These are phyloP conservation scores for Pseudochaenichthys georgianus DNA, from an alignment of 2,797 vertebrate species.

Conservation along the genomic window DNA sequence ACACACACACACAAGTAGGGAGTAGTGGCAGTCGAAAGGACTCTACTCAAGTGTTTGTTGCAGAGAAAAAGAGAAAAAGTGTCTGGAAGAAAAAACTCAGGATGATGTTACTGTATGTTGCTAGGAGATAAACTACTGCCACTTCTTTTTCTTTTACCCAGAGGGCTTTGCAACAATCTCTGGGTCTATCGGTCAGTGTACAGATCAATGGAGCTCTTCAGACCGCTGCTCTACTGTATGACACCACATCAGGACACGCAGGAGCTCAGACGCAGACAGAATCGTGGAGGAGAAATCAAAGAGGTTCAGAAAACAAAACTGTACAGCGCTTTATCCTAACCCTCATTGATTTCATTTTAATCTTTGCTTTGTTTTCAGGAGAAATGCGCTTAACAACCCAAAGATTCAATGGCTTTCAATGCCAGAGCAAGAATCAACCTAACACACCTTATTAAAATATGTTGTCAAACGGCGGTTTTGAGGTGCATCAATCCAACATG, in stretches of 20 bases:
- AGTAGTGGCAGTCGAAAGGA: conserved; percentile 51
- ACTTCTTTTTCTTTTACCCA: conserved; percentile 45
- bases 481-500: not conserved
- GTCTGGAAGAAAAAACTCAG: conserved; percentile 40
- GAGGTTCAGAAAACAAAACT: conserved; percentile 24
- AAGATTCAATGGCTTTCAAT: not conserved
- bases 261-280: conserved; percentile 33
- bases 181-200: conserved; percentile 53
- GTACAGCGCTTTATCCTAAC: not conserved
- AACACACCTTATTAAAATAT: not conserved
- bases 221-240: conserved; percentile 51
- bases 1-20: conserved; percentile 20
- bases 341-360: not conserved
- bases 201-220: conserved; percentile 69
- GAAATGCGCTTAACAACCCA: not conserved
- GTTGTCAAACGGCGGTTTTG: not conserved
- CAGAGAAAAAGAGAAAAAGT: conserved; percentile 36
- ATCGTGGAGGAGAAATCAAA: conserved; percentile 37
- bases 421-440: not conserved
- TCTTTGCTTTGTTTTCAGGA: conserved; percentile 2
- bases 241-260: conserved; percentile 55
- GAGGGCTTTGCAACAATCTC: conserved; percentile 49
- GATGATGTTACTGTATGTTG: conserved; percentile 61
- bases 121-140: conserved; percentile 63
- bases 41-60: conserved; percentile 65